Base-by-base conservation (phyloP, 2,888 invertebrate species). In the Celastrina argiolus region DNA sequence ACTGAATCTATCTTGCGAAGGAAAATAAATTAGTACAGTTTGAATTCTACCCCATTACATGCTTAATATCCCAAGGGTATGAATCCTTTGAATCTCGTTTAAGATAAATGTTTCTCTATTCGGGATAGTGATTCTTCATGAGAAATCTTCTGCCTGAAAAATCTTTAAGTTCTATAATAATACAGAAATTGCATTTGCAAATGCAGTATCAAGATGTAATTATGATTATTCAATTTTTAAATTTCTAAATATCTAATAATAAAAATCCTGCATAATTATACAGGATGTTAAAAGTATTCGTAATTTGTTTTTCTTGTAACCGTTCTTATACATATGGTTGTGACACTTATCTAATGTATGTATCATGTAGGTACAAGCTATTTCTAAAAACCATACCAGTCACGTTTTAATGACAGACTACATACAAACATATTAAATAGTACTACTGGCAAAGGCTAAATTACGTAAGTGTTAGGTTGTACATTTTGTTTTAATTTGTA, bases 61-160 rank as follows among this genome's bases (percentile, higher is more conserved):
- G n/a, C 58, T 58, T 58, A 58, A 58, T 58, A 58, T 58, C 58
- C 58, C 58, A 58, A 58, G 58, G 58, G 58, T 58, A 31, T 10
- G 16, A 51, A 51, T 58, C 58, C 58, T 58, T 58, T 31, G 58
- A 58, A 58, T 58, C 31, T 58, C 16, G 31, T 58, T 31, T 31
- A 12, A 58, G 28, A 31, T 58, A 31, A 31, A 58, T 58, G 31
- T 58, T 31, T n/a, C 58, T 58, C 31, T 58, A 58, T 58, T 31
- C 31, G 31, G 8, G 58, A 31, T 28, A 31, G 58, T 31, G 31
- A 16, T 31, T 16, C n/a, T 16, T 31, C 31, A 28, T 3, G 31
- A 58, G 58, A 58, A 56, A 56, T 58, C 3, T 31, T 58, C 31
- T 28, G 4, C n/a, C n/a, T 14, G 28, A 31, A 31, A 31, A 31